These are phyloP conservation scores for Aplodontia rufa DNA, from an alignment of 2,113 vertebrate genomes.

Conservation along the genomic window DNA sequence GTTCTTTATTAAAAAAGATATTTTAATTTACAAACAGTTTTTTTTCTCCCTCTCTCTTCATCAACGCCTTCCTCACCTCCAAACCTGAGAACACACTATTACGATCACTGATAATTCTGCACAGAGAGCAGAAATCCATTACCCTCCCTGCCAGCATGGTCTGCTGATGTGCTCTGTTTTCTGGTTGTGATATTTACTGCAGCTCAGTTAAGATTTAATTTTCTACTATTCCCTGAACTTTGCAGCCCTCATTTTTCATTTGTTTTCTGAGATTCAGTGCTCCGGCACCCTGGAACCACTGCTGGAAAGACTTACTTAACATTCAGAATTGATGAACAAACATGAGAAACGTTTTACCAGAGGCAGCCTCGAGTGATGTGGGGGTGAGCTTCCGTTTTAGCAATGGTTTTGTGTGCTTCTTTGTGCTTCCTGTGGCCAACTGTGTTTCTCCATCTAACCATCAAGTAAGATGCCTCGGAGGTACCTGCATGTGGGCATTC, in stretches of 20 bases:
- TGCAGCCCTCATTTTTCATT: constrained; percentile 59
- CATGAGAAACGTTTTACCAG: constrained; percentile 29
- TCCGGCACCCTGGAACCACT: constrained; percentile 36
- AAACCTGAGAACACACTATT: background rate
- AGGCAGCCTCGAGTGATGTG: constrained; percentile 41
- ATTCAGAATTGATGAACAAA: constrained; percentile 67
- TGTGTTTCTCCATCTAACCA: constrained; percentile 53
- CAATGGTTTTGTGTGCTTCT: background rate
- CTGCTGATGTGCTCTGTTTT: background rate
- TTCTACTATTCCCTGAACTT: constrained; percentile 64
- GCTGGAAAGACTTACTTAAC: constrained; percentile 68
- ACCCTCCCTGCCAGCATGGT: background rate
- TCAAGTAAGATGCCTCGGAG: background rate
- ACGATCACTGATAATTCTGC: background rate
- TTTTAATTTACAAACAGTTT: constrained; percentile 31
- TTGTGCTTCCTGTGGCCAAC: background rate
- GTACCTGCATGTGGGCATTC: background rate
- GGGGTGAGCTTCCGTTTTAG: constrained; percentile 54
- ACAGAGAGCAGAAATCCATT: background rate
- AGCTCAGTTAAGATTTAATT: constrained; percentile 58
- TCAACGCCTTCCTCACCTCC: background rate
- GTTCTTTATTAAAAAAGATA: background rate
- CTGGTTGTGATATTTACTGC: constrained; percentile 6
- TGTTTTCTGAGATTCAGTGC: constrained; percentile 1
- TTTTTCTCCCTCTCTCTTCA: background rate